Evolutionary conservation across 2,888 invertebrate species (phyloP), one percentile per base, ranked within the genome.

Genomic region (Calliphora vomitoria): DNA sequence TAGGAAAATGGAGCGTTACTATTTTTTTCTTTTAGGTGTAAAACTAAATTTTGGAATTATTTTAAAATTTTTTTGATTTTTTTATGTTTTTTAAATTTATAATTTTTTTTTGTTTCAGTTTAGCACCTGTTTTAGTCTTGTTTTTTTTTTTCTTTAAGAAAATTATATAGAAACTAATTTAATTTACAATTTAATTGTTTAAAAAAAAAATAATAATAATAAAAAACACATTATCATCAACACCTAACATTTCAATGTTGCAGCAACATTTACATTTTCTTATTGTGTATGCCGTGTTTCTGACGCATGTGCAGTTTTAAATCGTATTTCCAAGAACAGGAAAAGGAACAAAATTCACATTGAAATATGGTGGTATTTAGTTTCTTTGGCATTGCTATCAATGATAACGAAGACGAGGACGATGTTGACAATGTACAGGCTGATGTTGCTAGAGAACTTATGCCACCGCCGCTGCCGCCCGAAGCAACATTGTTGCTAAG

Each of bases 241-340:
- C 1, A 41, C n/a, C n/a, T n/a, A n/a, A n/a, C n/a, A n/a, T n/a
- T n/a, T 62, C 31, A 78, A 87, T 90, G 84, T 81, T 89, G 87
- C 83, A 89, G 88, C 83, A 89, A 89, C 89, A 89, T 89, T 91
- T 92, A 93, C 89, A 93, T 91, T 91, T 94, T 94, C 90, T 94
- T 94, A 88, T 93, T 92, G 89, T 94, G 94, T 87, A 94, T 93
- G 84, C 94, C 94, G 88, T 94, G 94, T 82, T 94, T 94, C 88
- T 94, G 94, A 68, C 94, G 91, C 89, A 94, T 89, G 89, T 94
- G 94, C 89, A 94, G 89, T 89, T 94, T 94, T 74, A 94, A 90
- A 90, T 94, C 94, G 87, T 94, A 94, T 82, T 93, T 93, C 94
- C 94, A 94, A 75, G 94, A 93, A 89, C 94, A 94, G 83, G 91